Evolutionary conservation across 1,140 invertebrate species (phyloP).

Genomic region (Venturia canescens): DNA sequence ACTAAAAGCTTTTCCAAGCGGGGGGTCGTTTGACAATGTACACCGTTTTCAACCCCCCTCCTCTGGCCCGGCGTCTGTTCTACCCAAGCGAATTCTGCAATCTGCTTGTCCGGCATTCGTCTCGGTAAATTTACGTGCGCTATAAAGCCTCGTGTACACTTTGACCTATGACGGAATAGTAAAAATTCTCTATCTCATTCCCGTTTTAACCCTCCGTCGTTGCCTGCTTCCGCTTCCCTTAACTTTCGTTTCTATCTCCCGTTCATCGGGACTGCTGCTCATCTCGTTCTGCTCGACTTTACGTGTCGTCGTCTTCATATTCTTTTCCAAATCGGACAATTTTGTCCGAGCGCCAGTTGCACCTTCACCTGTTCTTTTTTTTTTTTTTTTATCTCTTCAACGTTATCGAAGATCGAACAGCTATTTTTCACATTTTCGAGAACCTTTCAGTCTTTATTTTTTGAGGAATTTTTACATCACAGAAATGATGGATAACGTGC

Average conservation of each 20-base stretch:
- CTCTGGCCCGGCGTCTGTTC: slow-evolving; percentile 1
- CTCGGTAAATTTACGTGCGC: slow-evolving; percentile 42
- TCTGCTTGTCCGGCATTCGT: slow-evolving; percentile 53
- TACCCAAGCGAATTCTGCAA: slow-evolving; percentile 23
- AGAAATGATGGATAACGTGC: too few relatives aligned
- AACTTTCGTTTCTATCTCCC: slow-evolving; percentile 39
- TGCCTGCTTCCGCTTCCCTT: slow-evolving; percentile 35
- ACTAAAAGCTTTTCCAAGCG: slow-evolving; percentile 67
- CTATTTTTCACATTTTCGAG: too few relatives aligned
- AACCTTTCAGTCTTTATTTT: too few relatives aligned
- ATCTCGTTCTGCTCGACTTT: slow-evolving; percentile 2
- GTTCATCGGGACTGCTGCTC: slow-evolving; percentile 44
- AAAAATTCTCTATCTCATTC: slow-evolving; percentile 19
- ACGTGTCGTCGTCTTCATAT: background rate
- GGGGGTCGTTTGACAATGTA: slow-evolving; percentile 60
- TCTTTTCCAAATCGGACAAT: background rate
- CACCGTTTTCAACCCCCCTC: slow-evolving; percentile 20
- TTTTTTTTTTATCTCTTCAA: too few relatives aligned
- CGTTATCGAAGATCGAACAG: too few relatives aligned
- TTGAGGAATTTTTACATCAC: too few relatives aligned
- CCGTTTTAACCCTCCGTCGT: slow-evolving; percentile 24
- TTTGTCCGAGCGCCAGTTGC: background rate
- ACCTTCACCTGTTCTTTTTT: background rate
- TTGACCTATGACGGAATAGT: slow-evolving; percentile 37
- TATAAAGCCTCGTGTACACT: slow-evolving; percentile 9